phyloP scores from a whole-genome alignment of 2,113 vertebrate species.

The Bolborhynchus lineola region DNA sequence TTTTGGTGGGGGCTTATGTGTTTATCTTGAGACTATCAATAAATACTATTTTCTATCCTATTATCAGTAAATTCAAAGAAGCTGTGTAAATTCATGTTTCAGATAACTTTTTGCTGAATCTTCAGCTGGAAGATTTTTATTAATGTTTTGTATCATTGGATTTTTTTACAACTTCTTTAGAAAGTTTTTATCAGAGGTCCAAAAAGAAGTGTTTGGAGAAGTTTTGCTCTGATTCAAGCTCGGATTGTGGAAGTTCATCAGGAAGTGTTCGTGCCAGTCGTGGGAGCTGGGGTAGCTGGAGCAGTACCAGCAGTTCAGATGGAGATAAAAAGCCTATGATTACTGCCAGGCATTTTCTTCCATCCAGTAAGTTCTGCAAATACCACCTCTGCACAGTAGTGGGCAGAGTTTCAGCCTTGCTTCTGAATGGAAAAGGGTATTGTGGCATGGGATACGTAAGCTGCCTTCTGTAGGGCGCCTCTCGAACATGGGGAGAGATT shows the following conservation, averaged over 20 bases:
- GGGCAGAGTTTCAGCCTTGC: background rate
- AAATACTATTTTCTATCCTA: background rate
- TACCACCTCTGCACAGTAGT: background rate
- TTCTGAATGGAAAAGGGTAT: background rate
- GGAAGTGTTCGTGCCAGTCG: constrained; percentile 92
- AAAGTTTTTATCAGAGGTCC: constrained; percentile 59
- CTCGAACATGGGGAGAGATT: background rate
- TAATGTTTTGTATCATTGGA: background rate
- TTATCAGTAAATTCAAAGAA: background rate
- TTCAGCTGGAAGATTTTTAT: background rate
- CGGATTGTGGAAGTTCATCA: constrained; percentile 91
- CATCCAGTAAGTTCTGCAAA: constrained; percentile 77
- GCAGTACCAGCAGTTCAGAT: constrained; percentile 92
- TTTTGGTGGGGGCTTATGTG: background rate
- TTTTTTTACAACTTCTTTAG: constrained; percentile 23
- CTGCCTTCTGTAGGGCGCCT: background rate
- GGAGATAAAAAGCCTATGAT: constrained; percentile 84
- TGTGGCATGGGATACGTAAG: accelerated
- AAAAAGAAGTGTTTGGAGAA: constrained; percentile 83
- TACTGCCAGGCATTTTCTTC: constrained; percentile 74
- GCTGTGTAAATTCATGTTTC: background rate
- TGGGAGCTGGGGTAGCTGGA: constrained; percentile 98
- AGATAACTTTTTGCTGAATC: background rate
- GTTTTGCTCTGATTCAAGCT: constrained; percentile 89
- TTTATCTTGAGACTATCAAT: background rate